Conservation (phyloP, 2,888 invertebrate species). For the Microchrysa polita region DNA sequence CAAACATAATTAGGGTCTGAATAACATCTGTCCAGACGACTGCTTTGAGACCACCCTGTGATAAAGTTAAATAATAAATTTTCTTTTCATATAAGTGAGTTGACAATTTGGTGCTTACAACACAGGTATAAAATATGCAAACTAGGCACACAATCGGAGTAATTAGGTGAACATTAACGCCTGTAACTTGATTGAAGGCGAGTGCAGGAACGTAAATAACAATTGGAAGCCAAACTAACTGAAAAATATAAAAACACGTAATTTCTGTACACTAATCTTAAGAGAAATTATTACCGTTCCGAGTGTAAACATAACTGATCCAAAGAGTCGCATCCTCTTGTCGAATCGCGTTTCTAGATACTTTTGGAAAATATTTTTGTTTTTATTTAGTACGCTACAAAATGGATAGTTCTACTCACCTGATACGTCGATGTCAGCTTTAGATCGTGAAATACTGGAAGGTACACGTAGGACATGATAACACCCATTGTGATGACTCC, state of each 20-base stretch:
- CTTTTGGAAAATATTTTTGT: conserved; percentile 59
- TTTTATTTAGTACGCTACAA: neutral
- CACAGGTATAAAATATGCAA: conserved; percentile 82
- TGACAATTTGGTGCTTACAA: conserved; percentile 70
- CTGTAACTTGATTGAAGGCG: conserved; percentile 82
- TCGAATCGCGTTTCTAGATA: conserved; percentile 75
- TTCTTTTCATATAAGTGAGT: too few species aligned
- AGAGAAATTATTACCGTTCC: conserved; percentile 67
- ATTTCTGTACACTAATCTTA: neutral
- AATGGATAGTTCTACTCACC: conserved; percentile 61
- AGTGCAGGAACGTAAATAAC: conserved; percentile 78
- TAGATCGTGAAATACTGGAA: conserved; percentile 77
- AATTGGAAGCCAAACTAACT: conserved; percentile 78
- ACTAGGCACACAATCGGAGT: conserved; percentile 79
- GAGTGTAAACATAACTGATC: conserved; percentile 72
- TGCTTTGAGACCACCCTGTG: conserved; percentile 72
- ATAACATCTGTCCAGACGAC: conserved; percentile 80
- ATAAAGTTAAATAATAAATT: conserved; percentile 46
- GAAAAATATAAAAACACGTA: conserved; percentile 52
- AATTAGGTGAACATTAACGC: conserved; percentile 77
- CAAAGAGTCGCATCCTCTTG: conserved; percentile 71
- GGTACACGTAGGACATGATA: conserved; percentile 70
- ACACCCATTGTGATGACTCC: conserved; percentile 71
- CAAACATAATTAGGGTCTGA: conserved; percentile 75
- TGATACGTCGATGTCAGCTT: conserved; percentile 80